Percentiles rank a stretch among this genome's conserved stretches.
phyloP scores from a whole-genome alignment of 2,797 vertebrate genomes.

The Darevskia nairensis region DNA sequence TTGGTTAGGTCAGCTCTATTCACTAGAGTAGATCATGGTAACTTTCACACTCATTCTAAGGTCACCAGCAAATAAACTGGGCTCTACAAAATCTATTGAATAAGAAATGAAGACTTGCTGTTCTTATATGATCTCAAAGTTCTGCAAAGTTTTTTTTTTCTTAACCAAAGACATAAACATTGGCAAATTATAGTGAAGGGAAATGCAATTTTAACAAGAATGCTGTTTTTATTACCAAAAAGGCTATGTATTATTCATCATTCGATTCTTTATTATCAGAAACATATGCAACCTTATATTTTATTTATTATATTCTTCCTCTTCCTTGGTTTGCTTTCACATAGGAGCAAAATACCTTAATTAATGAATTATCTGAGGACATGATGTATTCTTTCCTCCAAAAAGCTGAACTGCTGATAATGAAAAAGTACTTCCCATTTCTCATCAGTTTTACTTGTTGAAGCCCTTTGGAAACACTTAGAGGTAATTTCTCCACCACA shows the following conservation, averaged over 20 bases:
- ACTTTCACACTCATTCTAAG: not conserved
- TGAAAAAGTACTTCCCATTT: not conserved
- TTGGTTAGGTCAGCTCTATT: not conserved
- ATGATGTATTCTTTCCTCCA: not conserved
- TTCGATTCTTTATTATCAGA: not conserved
- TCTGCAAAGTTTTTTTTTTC: not conserved
- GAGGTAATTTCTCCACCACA: not conserved
- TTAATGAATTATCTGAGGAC: not conserved
- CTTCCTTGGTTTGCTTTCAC: not conserved
- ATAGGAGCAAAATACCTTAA: slow-evolving; percentile 4
- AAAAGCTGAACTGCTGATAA: not conserved
- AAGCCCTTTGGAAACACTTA: not conserved
- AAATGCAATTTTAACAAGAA: slow-evolving; percentile 1
- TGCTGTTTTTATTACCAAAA: not conserved
- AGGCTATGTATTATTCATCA: slow-evolving; percentile 3
- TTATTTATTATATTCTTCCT: slow-evolving; percentile 1
- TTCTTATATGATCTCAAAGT: not conserved
- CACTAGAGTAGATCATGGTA: not conserved
- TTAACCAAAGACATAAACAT: not conserved
- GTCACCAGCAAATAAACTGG: not conserved
- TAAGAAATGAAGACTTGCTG: not conserved
- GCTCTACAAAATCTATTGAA: not conserved
- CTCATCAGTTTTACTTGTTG: not conserved
- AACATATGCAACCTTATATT: not conserved
- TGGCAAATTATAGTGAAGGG: not conserved